Evolutionary conservation across 2,113 vertebrate species (phyloP).

Genomic region (Lepidothrix coronata): DNA sequence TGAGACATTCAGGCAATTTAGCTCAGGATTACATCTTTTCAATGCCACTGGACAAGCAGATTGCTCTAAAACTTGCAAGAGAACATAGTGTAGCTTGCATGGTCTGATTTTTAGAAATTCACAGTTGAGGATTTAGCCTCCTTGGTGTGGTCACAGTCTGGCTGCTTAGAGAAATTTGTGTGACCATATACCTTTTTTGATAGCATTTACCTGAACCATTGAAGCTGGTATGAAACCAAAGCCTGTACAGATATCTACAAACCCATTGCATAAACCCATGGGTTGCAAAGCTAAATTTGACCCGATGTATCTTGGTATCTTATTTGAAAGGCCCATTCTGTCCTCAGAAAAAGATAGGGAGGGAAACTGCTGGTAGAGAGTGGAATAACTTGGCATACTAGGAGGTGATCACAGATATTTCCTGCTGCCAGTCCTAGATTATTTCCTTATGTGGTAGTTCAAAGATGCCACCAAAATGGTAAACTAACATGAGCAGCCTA

Average conservation of each 20-base stretch:
- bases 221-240: not conserved
- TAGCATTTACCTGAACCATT: not conserved
- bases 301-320: not conserved
- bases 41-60: not conserved
- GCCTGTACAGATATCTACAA: not conserved
- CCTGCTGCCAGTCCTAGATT: not conserved
- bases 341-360: not conserved
- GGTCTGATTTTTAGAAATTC: not conserved
- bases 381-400: not conserved
- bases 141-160: not conserved
- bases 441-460: not conserved
- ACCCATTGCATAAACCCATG: not conserved
- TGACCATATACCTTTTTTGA: not conserved
- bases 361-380: not conserved
- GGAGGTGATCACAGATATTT: conserved; percentile 6
- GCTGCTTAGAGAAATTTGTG: not conserved
- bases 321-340: not conserved
- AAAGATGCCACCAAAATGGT: not conserved
- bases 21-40: not conserved
- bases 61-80: not conserved
- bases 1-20: not conserved
- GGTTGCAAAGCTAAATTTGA: not conserved
- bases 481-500: not conserved
- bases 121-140: not conserved
- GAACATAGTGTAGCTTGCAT: not conserved